phyloP scores from a whole-genome alignment of 2,797 vertebrate genomes.

The Paratrypauchen microcephalus region DNA sequence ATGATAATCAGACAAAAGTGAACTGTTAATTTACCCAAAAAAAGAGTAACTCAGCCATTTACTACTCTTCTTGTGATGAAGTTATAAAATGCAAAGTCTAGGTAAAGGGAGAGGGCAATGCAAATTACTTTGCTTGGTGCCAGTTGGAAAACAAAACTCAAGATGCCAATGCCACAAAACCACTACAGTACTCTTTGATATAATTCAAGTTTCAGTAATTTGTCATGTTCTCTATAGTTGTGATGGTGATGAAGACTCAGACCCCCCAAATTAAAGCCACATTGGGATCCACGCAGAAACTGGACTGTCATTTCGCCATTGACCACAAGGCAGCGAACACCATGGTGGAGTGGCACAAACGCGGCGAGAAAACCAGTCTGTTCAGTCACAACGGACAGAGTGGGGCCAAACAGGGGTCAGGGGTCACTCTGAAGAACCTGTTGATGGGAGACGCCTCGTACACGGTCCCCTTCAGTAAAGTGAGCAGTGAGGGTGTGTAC shows the following conservation, averaged over 20 bases:
- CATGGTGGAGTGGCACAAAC: conserved; percentile 63
- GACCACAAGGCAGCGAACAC: conserved; percentile 64
- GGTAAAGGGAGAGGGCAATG: too few species aligned
- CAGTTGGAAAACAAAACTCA: too few species aligned
- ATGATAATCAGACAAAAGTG: too few species aligned
- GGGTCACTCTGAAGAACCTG: conserved; percentile 55
- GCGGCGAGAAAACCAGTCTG: conserved; percentile 56
- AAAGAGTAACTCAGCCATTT: too few species aligned
- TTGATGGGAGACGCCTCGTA: conserved; percentile 70
- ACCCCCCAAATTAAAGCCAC: conserved; percentile 57
- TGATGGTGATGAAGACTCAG: conserved; percentile 67
- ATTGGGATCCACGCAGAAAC: conserved; percentile 58
- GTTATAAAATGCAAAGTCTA: too few species aligned
- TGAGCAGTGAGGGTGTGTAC: conserved; percentile 69
- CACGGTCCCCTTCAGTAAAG: conserved; percentile 45
- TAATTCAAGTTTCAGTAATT: too few species aligned
- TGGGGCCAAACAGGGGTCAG: conserved; percentile 36
- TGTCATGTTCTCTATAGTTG: conserved; percentile 48
- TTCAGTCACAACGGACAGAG: conserved; percentile 56
- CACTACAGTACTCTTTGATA: too few species aligned
- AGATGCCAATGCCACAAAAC: too few species aligned
- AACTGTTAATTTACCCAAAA: too few species aligned
- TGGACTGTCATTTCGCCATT: conserved; percentile 75
- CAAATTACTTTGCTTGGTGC: too few species aligned
- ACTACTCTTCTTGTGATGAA: too few species aligned